Evolutionary conservation across 2,888 invertebrate genomes (phyloP).

Genomic region (Meteorus cinctellus): DNA sequence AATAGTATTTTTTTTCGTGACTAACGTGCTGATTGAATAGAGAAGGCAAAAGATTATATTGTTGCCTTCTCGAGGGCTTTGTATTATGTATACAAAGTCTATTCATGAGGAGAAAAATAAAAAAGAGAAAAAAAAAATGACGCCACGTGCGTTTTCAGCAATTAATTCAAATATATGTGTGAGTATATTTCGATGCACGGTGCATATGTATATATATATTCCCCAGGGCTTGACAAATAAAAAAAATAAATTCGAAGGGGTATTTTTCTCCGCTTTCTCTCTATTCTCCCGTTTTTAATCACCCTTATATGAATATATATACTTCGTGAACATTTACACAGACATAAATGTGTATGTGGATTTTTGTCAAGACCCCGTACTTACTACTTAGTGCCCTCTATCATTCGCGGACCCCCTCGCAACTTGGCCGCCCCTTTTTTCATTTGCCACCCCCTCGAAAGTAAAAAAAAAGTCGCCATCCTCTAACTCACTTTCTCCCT

Average conservation of each 20-base stretch:
- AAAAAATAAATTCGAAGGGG: conserved; percentile 24
- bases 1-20: too few relatives aligned
- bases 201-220: conserved; percentile 20
- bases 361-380: conserved; percentile 32
- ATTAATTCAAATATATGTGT: conserved; percentile 29
- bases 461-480: not conserved
- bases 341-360: not conserved
- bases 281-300: conserved; percentile 27
- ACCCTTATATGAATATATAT: conserved; percentile 28
- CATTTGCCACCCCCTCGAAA: conserved; percentile 14
- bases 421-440: conserved; percentile 26
- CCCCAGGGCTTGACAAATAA: conserved; percentile 18
- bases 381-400: conserved; percentile 36
- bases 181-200: not conserved
- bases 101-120: not conserved
- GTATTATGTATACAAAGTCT: not conserved
- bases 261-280: conserved; percentile 30
- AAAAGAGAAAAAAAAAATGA: conserved; percentile 44
- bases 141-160: conserved; percentile 47
- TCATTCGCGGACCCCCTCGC: conserved; percentile 24
- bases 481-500: conserved; percentile 28
- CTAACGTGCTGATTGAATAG: too few relatives aligned
- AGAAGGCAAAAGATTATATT: conserved; percentile 30
- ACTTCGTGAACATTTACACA: not conserved
- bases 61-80: conserved; percentile 20